Percentiles rank a stretch among this genome's conserved stretches.
Evolutionary conservation across 2,888 invertebrate genomes (phyloP).

Genomic region (Eucriotettix oculatus): DNA sequence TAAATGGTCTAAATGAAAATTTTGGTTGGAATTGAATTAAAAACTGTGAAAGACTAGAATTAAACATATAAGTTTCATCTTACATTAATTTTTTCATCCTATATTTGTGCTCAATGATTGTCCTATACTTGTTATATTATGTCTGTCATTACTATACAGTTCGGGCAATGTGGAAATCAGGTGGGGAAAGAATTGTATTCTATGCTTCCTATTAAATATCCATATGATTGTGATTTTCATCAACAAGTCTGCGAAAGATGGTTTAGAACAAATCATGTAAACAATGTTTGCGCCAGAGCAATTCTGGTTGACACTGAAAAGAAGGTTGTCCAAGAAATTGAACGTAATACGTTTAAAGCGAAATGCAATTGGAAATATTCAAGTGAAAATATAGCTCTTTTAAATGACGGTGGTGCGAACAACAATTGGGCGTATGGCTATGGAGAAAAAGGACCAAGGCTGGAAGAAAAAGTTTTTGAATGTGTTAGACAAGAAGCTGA

Average conservation of each 20-base stretch:
- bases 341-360: conserved; percentile 15
- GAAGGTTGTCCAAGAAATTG: conserved; percentile 26
- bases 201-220: conserved; percentile 25
- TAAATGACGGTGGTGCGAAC: conserved; percentile 29
- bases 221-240: conserved; percentile 12
- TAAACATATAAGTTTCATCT: too few relatives aligned
- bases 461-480: conserved; percentile 24
- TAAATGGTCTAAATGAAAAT: too few relatives aligned
- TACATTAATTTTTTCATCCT: too few relatives aligned
- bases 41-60: too few relatives aligned
- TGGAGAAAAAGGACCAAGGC: conserved; percentile 23
- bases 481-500: conserved; percentile 27
- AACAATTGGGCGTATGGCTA: conserved; percentile 39
- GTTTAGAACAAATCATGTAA: conserved; percentile 25
- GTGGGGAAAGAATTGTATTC: conserved; percentile 29
- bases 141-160: conserved; percentile 29
- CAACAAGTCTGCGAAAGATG: conserved; percentile 26
- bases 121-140: background rate
- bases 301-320: conserved; percentile 33
- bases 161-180: conserved; percentile 39
- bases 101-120: too few relatives aligned
- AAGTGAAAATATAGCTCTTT: conserved; percentile 25
- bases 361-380: conserved; percentile 22
- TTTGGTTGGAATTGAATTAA: too few relatives aligned
- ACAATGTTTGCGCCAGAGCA: conserved; percentile 25